Evolutionary conservation across 1,140 invertebrate genomes (phyloP).

Genomic region (Drosophila kanapiae): DNA sequence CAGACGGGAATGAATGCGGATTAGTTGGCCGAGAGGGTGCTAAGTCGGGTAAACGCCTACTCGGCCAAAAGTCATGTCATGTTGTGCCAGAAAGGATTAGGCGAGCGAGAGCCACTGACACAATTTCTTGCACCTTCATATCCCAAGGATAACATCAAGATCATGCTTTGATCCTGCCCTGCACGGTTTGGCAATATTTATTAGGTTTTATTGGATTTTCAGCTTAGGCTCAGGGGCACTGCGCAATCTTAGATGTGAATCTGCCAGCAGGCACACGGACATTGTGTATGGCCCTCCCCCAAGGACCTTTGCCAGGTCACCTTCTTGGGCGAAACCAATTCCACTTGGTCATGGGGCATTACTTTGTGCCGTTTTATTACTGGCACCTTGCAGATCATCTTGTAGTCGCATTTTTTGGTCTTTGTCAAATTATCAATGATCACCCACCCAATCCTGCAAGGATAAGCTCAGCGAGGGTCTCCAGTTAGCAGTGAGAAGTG

Average conservation of each 20-base stretch:
- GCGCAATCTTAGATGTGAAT: constrained; percentile 70
- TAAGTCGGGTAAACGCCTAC: constrained; percentile 84
- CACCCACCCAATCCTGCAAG: constrained; percentile 36
- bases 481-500: constrained; percentile 26
- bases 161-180: constrained; percentile 47
- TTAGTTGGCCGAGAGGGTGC: constrained; percentile 66
- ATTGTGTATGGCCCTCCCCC: constrained; percentile 1
- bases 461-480: constrained; percentile 7
- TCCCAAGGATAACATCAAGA: constrained; percentile 17
- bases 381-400: constrained; percentile 29
- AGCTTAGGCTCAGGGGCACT: constrained; percentile 53
- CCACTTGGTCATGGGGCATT: constrained; percentile 67
- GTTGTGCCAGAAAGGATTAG: constrained; percentile 73
- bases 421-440: constrained; percentile 44
- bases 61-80: constrained; percentile 77
- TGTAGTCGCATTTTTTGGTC: constrained; percentile 27
- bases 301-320: constrained; percentile 27
- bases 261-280: constrained; percentile 17
- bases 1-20: constrained; percentile 63
- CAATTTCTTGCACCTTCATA: constrained; percentile 69
- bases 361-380: constrained; percentile 31
- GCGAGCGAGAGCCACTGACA: constrained; percentile 44
- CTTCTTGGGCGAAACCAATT: constrained; percentile 61
- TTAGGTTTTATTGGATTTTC: constrained; percentile 81
- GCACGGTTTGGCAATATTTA: constrained; percentile 77